Evolutionary conservation across 2,113 vertebrate species (phyloP).

Genomic region (Brachionichthys hirsutus): DNA sequence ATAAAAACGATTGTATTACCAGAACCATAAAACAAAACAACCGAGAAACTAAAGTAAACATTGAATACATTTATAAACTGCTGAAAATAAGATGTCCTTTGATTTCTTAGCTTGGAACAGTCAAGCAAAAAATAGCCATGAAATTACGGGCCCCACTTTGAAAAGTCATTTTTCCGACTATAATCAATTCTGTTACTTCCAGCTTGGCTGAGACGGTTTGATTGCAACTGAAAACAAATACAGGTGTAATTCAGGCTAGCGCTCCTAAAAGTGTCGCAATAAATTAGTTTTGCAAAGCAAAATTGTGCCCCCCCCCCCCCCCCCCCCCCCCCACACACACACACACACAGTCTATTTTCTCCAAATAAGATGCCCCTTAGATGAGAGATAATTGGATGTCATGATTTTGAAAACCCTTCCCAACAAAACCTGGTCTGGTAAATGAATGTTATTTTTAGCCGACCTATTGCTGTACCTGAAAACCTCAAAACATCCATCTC

Average conservation of each 20-base stretch:
- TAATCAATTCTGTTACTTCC: conserved; percentile 67
- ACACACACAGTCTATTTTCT: conserved; percentile 52
- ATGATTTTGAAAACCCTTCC: conserved; percentile 44
- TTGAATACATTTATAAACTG: conserved; percentile 8
- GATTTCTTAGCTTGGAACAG: background rate
- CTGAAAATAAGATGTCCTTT: too few species aligned
- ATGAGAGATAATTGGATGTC: conserved; percentile 57
- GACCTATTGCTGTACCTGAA: conserved; percentile 1
- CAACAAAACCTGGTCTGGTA: conserved; percentile 25
- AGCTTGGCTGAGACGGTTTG: conserved; percentile 48
- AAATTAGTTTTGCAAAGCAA: conserved; percentile 47
- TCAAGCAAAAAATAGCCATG: conserved; percentile 59
- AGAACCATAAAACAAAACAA: too few species aligned
- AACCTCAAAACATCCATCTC: conserved; percentile 1
- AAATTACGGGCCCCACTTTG: conserved; percentile 64
- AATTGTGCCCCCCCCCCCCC: too few species aligned
- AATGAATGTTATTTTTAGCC: conserved; percentile 57
- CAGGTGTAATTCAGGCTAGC: conserved; percentile 30
- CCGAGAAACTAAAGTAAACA: conserved; percentile 6
- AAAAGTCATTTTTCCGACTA: conserved; percentile 66
- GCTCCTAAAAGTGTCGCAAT: conserved; percentile 62
- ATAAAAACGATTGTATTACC: too few species aligned
- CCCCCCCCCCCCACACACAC: too few species aligned
- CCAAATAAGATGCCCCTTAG: conserved; percentile 33
- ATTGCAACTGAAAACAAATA: conserved; percentile 64